Conservation (phyloP, 2,113 vertebrate genomes). For the Chinchilla lanigera region DNA sequence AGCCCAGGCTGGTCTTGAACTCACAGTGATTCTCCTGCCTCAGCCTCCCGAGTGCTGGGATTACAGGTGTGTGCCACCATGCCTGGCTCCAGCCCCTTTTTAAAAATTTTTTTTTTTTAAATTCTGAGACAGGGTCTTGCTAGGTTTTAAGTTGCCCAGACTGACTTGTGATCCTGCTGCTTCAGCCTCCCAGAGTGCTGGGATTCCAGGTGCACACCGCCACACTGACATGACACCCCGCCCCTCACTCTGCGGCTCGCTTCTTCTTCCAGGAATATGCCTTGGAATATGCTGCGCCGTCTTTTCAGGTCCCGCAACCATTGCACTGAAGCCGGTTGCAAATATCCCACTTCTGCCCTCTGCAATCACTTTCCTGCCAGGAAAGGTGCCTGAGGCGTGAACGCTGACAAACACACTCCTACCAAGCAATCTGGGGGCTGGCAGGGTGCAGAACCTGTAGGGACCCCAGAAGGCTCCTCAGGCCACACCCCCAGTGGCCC, state of each 20-base stretch:
- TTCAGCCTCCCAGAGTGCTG: background rate
- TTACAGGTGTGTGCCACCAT: too few species aligned
- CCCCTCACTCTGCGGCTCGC: background rate
- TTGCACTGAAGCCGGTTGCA: background rate
- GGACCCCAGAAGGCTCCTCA: accelerated
- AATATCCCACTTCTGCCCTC: background rate
- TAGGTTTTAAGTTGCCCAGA: background rate
- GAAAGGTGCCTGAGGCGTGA: background rate
- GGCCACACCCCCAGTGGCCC: too few species aligned
- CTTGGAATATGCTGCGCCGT: accelerated
- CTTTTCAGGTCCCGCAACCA: background rate
- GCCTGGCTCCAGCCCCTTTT: too few species aligned
- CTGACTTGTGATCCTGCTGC: background rate
- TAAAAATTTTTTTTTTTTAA: too few species aligned
- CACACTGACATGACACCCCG: accelerated
- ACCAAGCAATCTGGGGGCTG: accelerated
- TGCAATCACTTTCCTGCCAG: background rate
- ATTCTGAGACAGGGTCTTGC: background rate
- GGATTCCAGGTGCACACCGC: background rate
- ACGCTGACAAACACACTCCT: background rate
- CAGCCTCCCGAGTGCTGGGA: too few species aligned
- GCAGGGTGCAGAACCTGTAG: too few species aligned
- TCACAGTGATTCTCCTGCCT: too few species aligned
- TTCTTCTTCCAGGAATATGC: background rate
- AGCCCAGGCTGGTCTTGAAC: too few species aligned